Evolutionary conservation across 2,113 vertebrate genomes (phyloP).

Genomic region (Eudyptes chrysolophus): DNA sequence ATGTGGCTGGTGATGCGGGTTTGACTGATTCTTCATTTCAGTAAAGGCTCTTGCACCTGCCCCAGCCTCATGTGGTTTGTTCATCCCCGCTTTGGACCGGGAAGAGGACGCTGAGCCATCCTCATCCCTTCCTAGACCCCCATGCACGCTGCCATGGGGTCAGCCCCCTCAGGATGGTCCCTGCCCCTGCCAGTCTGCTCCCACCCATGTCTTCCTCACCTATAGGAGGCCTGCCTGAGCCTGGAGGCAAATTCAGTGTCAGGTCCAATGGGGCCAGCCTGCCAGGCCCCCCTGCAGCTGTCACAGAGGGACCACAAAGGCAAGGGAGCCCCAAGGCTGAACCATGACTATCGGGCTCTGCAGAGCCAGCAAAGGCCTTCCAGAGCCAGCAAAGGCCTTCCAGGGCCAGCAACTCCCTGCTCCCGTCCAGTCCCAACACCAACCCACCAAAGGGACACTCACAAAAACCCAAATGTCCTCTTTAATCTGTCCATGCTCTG

Average conservation of each 20-base stretch:
- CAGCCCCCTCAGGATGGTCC: not conserved
- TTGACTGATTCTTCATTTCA: not conserved
- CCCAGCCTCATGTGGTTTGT: not conserved
- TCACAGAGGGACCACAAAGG: not conserved
- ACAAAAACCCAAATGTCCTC: not conserved
- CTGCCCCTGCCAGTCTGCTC: not conserved
- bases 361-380: not conserved
- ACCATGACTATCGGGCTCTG: not conserved
- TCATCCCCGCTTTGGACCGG: fast-evolving
- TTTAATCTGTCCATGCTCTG: not conserved
- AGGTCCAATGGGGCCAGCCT: not conserved
- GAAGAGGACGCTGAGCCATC: not conserved
- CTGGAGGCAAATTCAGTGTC: not conserved
- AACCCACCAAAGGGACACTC: not conserved
- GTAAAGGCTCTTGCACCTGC: not conserved
- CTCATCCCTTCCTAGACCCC: not conserved
- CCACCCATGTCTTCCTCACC: not conserved
- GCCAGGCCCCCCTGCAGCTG: not conserved
- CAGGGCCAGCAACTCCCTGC: not conserved
- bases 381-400: not conserved
- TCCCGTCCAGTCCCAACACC: not conserved
- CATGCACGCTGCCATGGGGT: fast-evolving
- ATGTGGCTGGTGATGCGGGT: not conserved
- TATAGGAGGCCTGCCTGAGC: not conserved
- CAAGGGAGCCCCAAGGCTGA: not conserved